Conservation (phyloP, 2,113 vertebrate genomes). For the Beaufortia kweichowensis region DNA sequence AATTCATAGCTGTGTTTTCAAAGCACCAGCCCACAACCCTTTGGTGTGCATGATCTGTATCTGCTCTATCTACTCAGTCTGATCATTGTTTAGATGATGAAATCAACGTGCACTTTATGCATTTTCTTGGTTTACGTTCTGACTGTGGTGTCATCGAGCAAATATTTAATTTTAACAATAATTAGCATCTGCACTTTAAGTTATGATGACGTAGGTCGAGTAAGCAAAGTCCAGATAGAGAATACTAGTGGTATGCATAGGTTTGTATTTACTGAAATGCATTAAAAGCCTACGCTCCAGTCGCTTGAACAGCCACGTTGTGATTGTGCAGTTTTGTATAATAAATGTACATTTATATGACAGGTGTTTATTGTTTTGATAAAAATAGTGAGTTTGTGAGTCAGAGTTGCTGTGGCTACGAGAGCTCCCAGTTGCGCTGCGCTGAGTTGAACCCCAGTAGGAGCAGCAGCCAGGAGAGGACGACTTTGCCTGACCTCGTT, state of each 20-base stretch:
- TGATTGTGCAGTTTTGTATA: neutral
- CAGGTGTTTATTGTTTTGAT: conserved; percentile 39
- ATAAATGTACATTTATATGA: neutral
- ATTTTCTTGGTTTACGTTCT: neutral
- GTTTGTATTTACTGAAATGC: conserved; percentile 8
- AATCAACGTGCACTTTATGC: neutral
- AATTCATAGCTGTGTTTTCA: conserved; percentile 4
- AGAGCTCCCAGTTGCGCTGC: conserved; percentile 71
- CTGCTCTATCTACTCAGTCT: conserved; percentile 28
- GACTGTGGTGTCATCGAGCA: neutral
- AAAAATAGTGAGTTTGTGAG: conserved; percentile 62
- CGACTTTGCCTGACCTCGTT: conserved; percentile 66
- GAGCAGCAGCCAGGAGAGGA: conserved; percentile 64
- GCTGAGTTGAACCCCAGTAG: conserved; percentile 80
- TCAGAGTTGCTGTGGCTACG: conserved; percentile 68
- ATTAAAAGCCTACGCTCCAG: neutral
- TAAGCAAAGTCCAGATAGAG: conserved; percentile 49
- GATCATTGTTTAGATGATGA: neutral
- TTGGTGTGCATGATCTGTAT: conserved; percentile 1
- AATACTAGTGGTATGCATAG: conserved; percentile 35
- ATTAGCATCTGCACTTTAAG: conserved; percentile 46
- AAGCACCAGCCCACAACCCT: neutral
- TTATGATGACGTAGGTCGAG: conserved; percentile 53
- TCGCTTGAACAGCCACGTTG: too few relatives aligned
- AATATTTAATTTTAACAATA: neutral